phyloP scores from a whole-genome alignment of 2,888 invertebrate genomes.

The Hydroisotoma schaefferi region DNA sequence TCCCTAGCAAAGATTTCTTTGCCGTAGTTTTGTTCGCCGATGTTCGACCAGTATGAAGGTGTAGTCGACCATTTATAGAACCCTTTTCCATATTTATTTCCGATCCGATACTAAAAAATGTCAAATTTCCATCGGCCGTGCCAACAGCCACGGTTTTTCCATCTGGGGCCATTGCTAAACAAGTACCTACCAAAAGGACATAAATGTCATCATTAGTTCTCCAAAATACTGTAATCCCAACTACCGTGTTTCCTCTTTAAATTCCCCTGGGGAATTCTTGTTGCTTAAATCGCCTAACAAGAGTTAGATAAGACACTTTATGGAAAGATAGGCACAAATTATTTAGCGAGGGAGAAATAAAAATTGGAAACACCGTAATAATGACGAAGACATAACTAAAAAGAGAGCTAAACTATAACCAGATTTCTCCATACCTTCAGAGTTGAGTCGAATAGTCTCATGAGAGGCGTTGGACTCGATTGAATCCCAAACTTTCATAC shows the following conservation, averaged over 20 bases:
- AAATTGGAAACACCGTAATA: no score
- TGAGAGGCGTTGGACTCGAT: conserved; percentile 74
- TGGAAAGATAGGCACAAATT: no score
- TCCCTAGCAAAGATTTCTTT: not conserved
- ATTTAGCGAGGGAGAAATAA: no score
- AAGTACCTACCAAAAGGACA: conserved; percentile 53
- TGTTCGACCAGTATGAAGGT: conserved; percentile 78
- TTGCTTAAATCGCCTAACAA: no score
- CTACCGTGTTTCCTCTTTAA: not conserved
- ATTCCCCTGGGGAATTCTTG: no score
- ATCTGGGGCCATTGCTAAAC: conserved; percentile 81
- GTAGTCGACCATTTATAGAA: conserved; percentile 82
- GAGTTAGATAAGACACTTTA: no score
- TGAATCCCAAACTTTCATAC: conserved; percentile 86
- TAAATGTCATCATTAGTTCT: not conserved
- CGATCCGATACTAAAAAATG: conserved; percentile 70
- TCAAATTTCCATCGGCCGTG: conserved; percentile 80
- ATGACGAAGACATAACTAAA: not conserved
- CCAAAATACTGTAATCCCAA: not conserved
- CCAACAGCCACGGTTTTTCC: conserved; percentile 87
- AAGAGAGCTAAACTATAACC: not conserved
- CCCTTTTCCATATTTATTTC: conserved; percentile 62
- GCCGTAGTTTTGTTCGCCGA: not conserved
- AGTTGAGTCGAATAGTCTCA: conserved; percentile 71
- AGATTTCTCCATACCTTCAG: conserved; percentile 60